Conservation (phyloP, 2,888 invertebrate species). For the Marasmarcha lunaedactyla region DNA sequence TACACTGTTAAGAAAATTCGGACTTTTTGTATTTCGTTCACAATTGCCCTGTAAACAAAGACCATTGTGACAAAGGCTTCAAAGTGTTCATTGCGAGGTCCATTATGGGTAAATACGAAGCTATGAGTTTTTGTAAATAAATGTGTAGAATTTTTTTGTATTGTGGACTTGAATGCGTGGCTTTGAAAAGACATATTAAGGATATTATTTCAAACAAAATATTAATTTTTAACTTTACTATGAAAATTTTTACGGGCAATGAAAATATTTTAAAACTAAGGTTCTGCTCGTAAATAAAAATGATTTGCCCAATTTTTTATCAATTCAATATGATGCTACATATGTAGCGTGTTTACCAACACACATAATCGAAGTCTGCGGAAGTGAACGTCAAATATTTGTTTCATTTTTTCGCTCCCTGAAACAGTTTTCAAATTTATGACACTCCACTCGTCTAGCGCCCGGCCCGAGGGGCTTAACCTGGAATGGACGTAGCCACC, state of each 20-base stretch:
- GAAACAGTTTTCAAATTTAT: conserved; percentile 67
- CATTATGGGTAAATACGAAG: no score
- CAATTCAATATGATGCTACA: no score
- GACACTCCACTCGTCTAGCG: conserved; percentile 65
- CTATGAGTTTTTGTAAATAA: no score
- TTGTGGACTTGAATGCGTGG: no score
- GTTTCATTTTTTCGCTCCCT: conserved; percentile 56
- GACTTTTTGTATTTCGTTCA: conserved; percentile 47
- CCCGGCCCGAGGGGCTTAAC: conserved; percentile 63
- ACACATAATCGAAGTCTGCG: conserved; percentile 15
- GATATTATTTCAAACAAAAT: no score
- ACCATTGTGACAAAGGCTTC: conserved; percentile 36
- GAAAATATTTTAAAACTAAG: background rate
- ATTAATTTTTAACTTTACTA: no score
- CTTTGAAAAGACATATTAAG: no score
- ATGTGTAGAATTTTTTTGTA: no score
- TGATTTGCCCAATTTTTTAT: no score
- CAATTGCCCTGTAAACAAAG: conserved; percentile 52
- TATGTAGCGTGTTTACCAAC: no score
- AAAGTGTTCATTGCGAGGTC: no score
- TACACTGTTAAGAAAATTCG: conserved; percentile 48
- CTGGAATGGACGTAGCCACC: conserved; percentile 61
- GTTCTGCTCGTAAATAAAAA: background rate
- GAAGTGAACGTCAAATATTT: conserved; percentile 48
- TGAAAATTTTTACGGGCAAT: background rate